Evolutionary conservation across 2,797 vertebrate genomes (phyloP).

Genomic region (Megaceryle alcyon): DNA sequence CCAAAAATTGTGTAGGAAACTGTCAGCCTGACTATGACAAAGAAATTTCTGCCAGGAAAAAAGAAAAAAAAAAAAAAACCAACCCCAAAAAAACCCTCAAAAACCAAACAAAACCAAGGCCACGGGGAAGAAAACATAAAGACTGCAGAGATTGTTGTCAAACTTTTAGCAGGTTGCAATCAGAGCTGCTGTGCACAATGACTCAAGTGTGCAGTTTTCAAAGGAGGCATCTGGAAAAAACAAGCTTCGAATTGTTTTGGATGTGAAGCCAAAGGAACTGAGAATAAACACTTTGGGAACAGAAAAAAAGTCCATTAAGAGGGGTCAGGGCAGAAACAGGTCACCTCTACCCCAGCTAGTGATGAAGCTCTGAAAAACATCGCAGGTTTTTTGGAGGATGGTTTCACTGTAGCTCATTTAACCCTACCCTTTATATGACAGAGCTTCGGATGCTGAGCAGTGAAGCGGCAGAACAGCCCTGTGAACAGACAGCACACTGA

Average conservation of each 20-base stretch:
- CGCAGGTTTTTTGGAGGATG: constrained; percentile 28
- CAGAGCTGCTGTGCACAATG: background rate
- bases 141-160: background rate
- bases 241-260: background rate
- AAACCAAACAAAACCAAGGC: background rate
- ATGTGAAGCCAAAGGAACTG: constrained; percentile 28
- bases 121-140: background rate
- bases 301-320: background rate
- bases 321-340: background rate
- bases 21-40: constrained; percentile 34
- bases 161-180: constrained; percentile 47
- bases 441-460: background rate
- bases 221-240: background rate
- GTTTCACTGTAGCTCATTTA: constrained; percentile 13
- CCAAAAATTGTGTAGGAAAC: background rate
- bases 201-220: background rate
- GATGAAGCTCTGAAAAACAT: constrained; percentile 36
- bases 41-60: constrained; percentile 42
- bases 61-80: background rate
- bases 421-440: background rate
- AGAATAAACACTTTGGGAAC: background rate
- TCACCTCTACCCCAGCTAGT: background rate
- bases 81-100: background rate
- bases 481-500: background rate
- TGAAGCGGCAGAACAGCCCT: background rate